A percentile compares a stretch with the other conserved stretches of the same genome.
Evolutionary conservation across 2,113 vertebrate species (phyloP).

Genomic region (Anser brachyrhynchus): DNA sequence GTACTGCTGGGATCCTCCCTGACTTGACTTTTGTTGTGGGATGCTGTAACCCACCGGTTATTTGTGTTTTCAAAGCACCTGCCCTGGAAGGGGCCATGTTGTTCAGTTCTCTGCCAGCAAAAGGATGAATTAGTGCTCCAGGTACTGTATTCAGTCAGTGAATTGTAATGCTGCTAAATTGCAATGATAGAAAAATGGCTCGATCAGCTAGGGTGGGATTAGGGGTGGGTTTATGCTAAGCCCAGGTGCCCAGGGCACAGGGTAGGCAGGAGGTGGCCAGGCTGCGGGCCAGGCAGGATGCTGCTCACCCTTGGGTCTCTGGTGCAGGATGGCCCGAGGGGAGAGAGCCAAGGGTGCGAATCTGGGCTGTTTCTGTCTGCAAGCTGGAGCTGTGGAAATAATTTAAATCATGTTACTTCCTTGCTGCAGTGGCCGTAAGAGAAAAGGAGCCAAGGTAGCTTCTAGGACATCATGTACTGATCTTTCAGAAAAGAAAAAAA

Average conservation of each 20-base stretch:
- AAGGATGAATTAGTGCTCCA: neutral
- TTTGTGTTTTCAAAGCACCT: neutral
- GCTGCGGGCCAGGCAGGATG: neutral
- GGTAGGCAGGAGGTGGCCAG: neutral
- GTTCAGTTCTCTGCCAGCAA: neutral
- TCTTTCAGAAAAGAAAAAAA: neutral
- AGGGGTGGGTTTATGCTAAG: neutral
- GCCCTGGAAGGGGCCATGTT: neutral
- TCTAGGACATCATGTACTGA: neutral
- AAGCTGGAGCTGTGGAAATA: neutral
- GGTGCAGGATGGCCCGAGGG: neutral
- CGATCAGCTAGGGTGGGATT: rapidly evolving
- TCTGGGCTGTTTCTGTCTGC: neutral
- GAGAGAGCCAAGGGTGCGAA: rapidly evolving
- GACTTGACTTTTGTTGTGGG: rapidly evolving
- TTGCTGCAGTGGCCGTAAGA: neutral
- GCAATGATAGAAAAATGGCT: neutral
- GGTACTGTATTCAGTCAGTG: neutral
- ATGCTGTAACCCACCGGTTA: no score
- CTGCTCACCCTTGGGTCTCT: neutral
- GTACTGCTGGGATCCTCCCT: neutral
- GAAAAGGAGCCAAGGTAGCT: neutral
- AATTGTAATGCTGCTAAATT: neutral
- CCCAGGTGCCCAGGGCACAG: neutral
- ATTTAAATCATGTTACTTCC: rapidly evolving